Evolutionary conservation across 2,113 vertebrate species (phyloP).

Genomic region (human (Homo sapiens)): DNA sequence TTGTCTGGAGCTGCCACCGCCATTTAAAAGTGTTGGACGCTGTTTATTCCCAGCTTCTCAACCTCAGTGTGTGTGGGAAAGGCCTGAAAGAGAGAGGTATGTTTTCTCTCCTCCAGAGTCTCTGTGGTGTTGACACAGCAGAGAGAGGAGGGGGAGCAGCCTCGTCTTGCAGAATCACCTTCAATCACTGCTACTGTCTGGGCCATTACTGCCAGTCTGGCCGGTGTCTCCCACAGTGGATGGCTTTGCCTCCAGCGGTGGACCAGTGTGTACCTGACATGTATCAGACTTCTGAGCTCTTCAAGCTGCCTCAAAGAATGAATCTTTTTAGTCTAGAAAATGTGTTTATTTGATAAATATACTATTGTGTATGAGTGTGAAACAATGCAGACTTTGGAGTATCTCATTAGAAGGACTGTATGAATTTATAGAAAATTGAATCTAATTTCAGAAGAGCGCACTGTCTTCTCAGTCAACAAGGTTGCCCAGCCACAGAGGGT

Average conservation of each 20-base stretch:
- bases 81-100: neutral
- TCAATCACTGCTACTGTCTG: neutral
- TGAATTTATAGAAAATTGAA: slow-evolving; percentile 59
- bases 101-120: neutral
- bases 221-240: rapidly evolving
- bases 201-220: neutral
- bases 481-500: slow-evolving; percentile 12
- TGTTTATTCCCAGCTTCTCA: neutral
- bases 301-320: slow-evolving; percentile 38
- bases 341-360: slow-evolving; percentile 49
- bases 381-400: slow-evolving; percentile 52
- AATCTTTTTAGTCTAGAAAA: slow-evolving; percentile 52
- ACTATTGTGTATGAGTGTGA: slow-evolving; percentile 49
- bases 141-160: neutral
- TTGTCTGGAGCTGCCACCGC: neutral
- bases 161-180: neutral
- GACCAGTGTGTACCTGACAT: neutral
- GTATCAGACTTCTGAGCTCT: neutral
- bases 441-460: neutral
- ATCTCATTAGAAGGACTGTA: slow-evolving; percentile 56
- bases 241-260: too few species aligned
- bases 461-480: neutral
- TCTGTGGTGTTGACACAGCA: neutral
- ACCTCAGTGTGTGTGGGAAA: neutral
- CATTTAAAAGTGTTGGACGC: neutral